Evolutionary conservation across 2,113 vertebrate genomes (phyloP).

Genomic region (Corythornis madagascariensis): DNA sequence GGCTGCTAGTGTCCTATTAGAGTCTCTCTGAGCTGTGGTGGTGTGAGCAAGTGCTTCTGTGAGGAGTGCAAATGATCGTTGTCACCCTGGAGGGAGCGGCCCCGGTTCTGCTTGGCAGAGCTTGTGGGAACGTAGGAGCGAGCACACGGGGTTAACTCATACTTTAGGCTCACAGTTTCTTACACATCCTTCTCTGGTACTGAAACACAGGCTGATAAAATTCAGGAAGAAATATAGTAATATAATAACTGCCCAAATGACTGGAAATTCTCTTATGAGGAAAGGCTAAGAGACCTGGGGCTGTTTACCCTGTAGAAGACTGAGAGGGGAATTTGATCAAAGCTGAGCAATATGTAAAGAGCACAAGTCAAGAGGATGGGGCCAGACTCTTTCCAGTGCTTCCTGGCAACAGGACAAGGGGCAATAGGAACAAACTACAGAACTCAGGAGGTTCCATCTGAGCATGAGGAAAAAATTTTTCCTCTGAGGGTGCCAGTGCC

Average conservation of each 20-base stretch:
- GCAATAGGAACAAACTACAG: neutral
- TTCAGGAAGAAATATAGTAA: neutral
- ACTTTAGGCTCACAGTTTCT: neutral
- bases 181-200: neutral
- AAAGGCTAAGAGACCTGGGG: neutral
- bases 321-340: neutral
- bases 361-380: neutral
- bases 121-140: neutral
- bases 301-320: neutral
- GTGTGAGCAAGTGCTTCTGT: neutral
- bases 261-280: neutral
- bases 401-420: neutral
- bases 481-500: neutral
- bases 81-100: rapidly evolving
- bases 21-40: rapidly evolving
- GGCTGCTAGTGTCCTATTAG: rapidly evolving
- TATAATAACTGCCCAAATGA: neutral
- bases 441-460: neutral
- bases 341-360: neutral
- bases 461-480: neutral
- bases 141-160: neutral
- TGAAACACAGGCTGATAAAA: neutral
- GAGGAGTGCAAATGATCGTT: rapidly evolving
- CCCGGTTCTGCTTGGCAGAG: neutral
- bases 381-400: neutral